Percentiles rank a stretch among this genome's conserved stretches.
Conservation (phyloP, 1,140 invertebrate species). For the Rhopalosiphum maidis region DNA sequence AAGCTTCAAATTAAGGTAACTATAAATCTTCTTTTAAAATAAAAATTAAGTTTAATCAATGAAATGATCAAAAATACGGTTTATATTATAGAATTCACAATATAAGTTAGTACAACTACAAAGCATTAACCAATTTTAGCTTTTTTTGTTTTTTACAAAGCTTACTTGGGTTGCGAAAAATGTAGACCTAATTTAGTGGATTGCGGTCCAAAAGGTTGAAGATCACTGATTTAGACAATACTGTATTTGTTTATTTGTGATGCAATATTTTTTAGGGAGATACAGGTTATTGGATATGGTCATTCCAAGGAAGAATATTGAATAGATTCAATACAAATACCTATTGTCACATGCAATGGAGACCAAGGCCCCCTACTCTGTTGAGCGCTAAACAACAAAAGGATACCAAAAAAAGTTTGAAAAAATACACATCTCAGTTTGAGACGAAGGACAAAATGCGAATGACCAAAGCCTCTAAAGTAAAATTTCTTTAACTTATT, state of each 20-base stretch:
- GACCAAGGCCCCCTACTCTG: constrained; percentile 89
- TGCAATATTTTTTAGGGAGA: constrained; percentile 70
- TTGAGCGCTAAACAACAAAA: constrained; percentile 82
- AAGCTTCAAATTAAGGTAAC: too few relatives aligned
- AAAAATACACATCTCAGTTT: constrained; percentile 95
- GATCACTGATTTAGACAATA: neutral
- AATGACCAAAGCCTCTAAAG: constrained; percentile 91
- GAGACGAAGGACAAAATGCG: constrained; percentile 95
- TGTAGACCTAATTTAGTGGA: too few relatives aligned
- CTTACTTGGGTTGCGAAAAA: too few relatives aligned
- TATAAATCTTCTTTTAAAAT: too few relatives aligned
- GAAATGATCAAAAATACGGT: too few relatives aligned
- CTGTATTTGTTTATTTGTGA: neutral
- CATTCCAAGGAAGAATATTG: constrained; percentile 90
- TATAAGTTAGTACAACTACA: too few relatives aligned
- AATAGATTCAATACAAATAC: constrained; percentile 85
- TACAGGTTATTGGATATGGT: constrained; percentile 96
- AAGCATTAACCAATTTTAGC: too few relatives aligned
- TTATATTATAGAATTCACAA: too few relatives aligned
- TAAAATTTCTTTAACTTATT: constrained; percentile 61
- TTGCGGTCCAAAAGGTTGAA: too few relatives aligned
- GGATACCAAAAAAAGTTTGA: constrained; percentile 97
- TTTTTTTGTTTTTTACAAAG: too few relatives aligned
- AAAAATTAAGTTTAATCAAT: too few relatives aligned
- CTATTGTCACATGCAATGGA: constrained; percentile 95